Evolutionary conservation across 2,888 invertebrate species (phyloP), one percentile per base, ranked within the genome.

Genomic region (Toxonevra muliebris): DNA sequence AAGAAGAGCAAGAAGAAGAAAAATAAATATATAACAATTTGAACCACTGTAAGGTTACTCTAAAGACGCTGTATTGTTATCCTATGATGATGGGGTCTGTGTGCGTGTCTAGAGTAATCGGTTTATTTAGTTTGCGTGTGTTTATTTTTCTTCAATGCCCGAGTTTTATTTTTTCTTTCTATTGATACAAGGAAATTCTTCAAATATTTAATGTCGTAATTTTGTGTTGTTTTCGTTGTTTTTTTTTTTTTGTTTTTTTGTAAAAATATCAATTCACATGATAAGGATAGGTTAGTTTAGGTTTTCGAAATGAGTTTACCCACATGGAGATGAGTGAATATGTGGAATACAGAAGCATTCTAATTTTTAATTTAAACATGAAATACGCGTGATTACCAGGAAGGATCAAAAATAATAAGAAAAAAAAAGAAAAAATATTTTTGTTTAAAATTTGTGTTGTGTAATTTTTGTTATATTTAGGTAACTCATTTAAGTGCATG

Each of bases 331-430:
- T 30, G 30, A n/a, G n/a, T n/a, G n/a, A n/a, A n/a, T 30, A 61
- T 52, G 65, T 68, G 53, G 64, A 68, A 68, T 68, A 65, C 68
- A 61, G 68, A 68, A 68, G 68, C 68, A 58, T 52, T 65, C 20
- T 60, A 65, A 64, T 64, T 55, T 68, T 52, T 61, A 65, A 65
- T 64, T 55, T 52, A 61, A 65, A 68, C 68, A 65, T 52, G 61
- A 41, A 60, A 61, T 64, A 42, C 68, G 64, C 68, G 68, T 65
- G 68, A 68, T 68, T 68, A 68, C 68, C 68, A 61, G 43, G 68
- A 68, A 68, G 59, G 59, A 67, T 62, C 67, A 58, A 40, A 11
- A 12, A 54, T 30, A 57, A 48, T 9, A 48, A 30, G 2, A 30
- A 30, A 30, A 30, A 7, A 30, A 30, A 30, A 7, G 7, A 30